Evolutionary conservation across 2,113 vertebrate species (phyloP), one percentile per base, ranked within the genome.

Genomic region (Tenebrosternarchus preto): DNA sequence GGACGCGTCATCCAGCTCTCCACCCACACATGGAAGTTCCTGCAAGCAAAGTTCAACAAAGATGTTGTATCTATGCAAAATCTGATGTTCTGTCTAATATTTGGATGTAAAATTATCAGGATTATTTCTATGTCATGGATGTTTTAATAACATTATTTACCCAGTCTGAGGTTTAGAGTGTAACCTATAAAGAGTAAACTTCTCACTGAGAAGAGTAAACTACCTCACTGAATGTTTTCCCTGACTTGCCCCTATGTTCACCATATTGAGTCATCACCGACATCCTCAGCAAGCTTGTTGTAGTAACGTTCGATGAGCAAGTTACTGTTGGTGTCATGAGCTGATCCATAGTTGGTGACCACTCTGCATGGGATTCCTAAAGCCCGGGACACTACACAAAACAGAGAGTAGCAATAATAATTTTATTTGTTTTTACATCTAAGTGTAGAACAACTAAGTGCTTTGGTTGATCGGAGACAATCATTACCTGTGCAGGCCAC

Each of bases 21-120:
- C 59, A 96, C 92, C 97, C 97, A 98, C 82, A 95, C 95, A 80
- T 98, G 97, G 86, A 93, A 98, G 87, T 98, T 98, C 97, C 97
- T 98, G 77, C 17, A 57, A 4, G 75, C 9, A 81, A 59, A 6
- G 72, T 25, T 17, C 12, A n/a, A 61, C 24, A 20, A 39, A 16
- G 8, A 70, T 69, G 20, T 46, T 64, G 19, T 50, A 71, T 50
- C 50, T 50, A 25, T 2, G 39, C 39, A 70, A 70, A 55, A 22
- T 9, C 16, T 53, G 19, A 46, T 46, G 39, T 46, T 36, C 33
- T 36, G 39, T 1, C 8, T 46, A 46, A 46, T 46, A 46, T 9
- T 46, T 11, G 11, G 3, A 46, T 8, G 5, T 46, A 5, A 46
- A 46, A 46, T 9, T 1, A 25, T 15, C 9, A 61, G 57, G 57